These are phyloP conservation scores for Gryllus bimaculatus DNA, from an alignment of 1,140 invertebrate species.

Conservation along the genomic window DNA sequence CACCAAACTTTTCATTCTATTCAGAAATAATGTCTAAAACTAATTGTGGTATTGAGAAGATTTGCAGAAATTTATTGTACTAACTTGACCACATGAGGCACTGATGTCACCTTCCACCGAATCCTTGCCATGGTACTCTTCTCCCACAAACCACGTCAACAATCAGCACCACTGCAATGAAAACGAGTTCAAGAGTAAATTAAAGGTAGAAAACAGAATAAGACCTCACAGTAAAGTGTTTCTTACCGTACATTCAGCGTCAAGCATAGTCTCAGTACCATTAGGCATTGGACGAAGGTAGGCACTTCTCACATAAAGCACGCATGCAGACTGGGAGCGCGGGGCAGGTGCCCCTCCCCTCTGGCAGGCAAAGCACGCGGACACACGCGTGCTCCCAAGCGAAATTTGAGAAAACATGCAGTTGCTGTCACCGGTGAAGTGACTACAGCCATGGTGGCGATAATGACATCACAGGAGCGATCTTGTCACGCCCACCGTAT, in stretches of 20 bases:
- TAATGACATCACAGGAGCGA: no score
- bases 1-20: no score
- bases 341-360: no score
- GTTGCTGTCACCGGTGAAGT: not conserved
- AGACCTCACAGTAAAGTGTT: not conserved
- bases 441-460: no score
- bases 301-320: not conserved
- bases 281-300: not conserved
- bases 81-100: not conserved
- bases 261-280: not conserved
- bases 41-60: no score
- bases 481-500: no score
- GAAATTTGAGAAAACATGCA: not conserved
- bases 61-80: not conserved
- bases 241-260: not conserved
- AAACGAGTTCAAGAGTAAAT: not conserved
- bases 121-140: not conserved
- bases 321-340: not conserved
- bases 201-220: not conserved
- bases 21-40: no score
- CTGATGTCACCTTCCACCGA: not conserved
- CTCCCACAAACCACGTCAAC: not conserved
- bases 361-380: no score
- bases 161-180: not conserved
- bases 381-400: not conserved